phyloP scores from a whole-genome alignment of 2,113 vertebrate genomes.

The Nothobranchius kuhntae region DNA sequence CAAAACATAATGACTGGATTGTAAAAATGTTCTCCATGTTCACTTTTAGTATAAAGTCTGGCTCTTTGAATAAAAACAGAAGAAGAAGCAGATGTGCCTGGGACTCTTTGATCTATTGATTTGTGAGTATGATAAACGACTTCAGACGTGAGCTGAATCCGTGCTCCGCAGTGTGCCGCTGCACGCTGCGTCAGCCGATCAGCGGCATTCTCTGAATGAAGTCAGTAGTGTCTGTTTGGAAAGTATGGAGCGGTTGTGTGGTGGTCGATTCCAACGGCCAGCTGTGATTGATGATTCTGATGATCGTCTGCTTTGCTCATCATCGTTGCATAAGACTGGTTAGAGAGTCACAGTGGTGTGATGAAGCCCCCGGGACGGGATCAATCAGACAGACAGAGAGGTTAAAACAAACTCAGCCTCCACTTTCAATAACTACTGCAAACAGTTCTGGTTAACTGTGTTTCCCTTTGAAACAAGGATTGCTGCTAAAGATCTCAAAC shows the following conservation, averaged over 20 bases:
- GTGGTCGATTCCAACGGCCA: constrained; percentile 59
- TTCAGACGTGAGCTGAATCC: constrained; percentile 8
- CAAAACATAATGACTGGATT: constrained; percentile 65
- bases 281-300: constrained; percentile 66
- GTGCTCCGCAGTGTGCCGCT: constrained; percentile 4
- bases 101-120: constrained; percentile 3
- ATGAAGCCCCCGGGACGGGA: constrained; percentile 51
- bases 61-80: constrained; percentile 71
- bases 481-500: too few species aligned
- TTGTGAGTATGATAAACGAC: not conserved
- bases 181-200: constrained; percentile 12
- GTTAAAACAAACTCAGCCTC: constrained; percentile 28
- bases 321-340: constrained; percentile 70
- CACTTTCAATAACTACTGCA: not conserved
- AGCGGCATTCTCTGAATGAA: constrained; percentile 41
- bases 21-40: constrained; percentile 64
- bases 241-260: constrained; percentile 66
- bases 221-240: constrained; percentile 59
- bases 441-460: not conserved
- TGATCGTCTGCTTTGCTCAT: constrained; percentile 49
- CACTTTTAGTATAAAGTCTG: constrained; percentile 65
- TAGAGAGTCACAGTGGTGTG: constrained; percentile 49
- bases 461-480: too few species aligned
- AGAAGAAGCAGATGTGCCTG: constrained; percentile 1
- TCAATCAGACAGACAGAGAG: constrained; percentile 61